Base-by-base conservation (phyloP, 1,140 invertebrate species). In the Bicyclus anynana region DNA sequence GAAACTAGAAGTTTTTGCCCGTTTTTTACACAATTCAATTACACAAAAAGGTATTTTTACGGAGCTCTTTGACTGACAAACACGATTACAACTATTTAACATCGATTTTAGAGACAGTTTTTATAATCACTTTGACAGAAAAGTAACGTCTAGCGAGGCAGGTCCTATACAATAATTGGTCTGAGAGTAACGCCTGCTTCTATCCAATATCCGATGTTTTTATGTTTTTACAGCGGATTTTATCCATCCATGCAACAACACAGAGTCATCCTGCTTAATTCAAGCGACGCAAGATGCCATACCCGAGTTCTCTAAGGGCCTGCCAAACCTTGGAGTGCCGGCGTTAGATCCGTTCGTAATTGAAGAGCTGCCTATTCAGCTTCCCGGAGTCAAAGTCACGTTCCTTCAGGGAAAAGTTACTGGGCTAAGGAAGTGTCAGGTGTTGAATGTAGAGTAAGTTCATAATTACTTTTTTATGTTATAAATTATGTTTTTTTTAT, bases 361-460 rank as follows among this genome's bases (percentile, higher is more conserved):
- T 14, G 80, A 87, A 7, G 74, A 86, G 40, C 65, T 87, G 18
- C 84, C 84, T 4, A 87, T 87, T 16, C 84, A 87, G 33, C 62
- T 87, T 13, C 84, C 84, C 0, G 84, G 84, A 4, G 80, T 87
- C 48, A 87, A 82, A 37, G 84, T 87, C 37, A 87, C 84, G 1
- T 87, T 87, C 40, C 55, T 80, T 5, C 73, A 76, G n/a, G 84
- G 84, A n/a, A 87, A 80, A 47, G 81, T 74, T 12, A 84, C 84
- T 2, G 84, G 84, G 0, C 61, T 87, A 14, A 67, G 69, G 27
- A 86, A 87, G 48, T 87, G 84, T 55, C 68, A 84, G 72, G 80
- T 84, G 23, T 44, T 80, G 17, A 86, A 87, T 70, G 84, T 86
- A 12, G 80, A 87, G 84, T 87, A 74, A 80, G 82, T 84, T 47